phyloP scores from a whole-genome alignment of 2,888 invertebrate genomes.

The Elaeidobius kamerunicus region DNA sequence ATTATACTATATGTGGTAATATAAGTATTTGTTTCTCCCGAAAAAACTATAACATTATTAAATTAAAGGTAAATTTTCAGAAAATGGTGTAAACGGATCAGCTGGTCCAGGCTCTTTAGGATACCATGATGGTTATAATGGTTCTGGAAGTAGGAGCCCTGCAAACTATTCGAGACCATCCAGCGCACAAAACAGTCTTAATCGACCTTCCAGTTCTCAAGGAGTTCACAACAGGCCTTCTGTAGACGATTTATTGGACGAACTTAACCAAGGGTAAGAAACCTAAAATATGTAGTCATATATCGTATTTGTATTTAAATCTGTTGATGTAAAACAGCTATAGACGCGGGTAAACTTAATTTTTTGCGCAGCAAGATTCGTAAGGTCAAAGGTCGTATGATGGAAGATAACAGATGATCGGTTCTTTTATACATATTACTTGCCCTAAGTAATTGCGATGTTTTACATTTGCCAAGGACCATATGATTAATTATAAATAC shows the following conservation, averaged over 20 bases:
- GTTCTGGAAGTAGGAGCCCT: constrained; percentile 46
- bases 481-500: no score
- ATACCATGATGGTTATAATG: constrained; percentile 41
- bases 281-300: background rate
- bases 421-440: no score
- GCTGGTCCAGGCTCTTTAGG: constrained; percentile 23
- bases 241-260: constrained; percentile 86
- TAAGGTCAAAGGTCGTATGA: no score
- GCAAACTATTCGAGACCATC: constrained; percentile 45
- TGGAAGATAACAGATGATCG: no score
- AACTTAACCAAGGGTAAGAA: constrained; percentile 69
- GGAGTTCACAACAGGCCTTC: constrained; percentile 59
- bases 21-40: constrained; percentile 9
- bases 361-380: no score
- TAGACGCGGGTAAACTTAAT: no score
- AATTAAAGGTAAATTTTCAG: no score
- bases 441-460: no score
- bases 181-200: constrained; percentile 48
- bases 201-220: constrained; percentile 32
- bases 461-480: no score
- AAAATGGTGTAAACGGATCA: constrained; percentile 45
- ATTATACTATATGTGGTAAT: background rate
- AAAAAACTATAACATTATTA: no score
- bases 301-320: constrained; percentile 48
- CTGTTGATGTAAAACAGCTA: no score